Evolutionary conservation across 2,113 vertebrate species (phyloP).

Genomic region (Hipposideros armiger): DNA sequence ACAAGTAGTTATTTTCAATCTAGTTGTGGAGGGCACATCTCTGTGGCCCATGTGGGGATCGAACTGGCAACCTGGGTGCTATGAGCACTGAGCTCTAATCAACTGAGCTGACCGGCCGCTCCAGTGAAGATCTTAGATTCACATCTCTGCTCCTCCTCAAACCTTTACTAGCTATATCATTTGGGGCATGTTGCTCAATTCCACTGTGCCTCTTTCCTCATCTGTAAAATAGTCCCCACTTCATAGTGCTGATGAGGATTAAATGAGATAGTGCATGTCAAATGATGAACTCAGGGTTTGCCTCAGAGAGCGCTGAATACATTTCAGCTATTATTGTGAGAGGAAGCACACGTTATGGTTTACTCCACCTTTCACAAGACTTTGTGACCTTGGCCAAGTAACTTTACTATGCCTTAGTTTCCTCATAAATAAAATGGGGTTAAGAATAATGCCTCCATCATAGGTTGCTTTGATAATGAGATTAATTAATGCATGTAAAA

Average conservation of each 20-base stretch:
- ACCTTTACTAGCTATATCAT: neutral
- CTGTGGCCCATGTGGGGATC: too few relatives aligned
- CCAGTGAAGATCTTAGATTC: neutral
- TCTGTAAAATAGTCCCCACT: neutral
- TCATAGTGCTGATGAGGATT: neutral
- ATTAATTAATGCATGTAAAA: conserved; percentile 14
- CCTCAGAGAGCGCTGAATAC: neutral
- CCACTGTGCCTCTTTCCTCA: neutral
- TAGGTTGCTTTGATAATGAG: conserved; percentile 21
- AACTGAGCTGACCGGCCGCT: too few relatives aligned
- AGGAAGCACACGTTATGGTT: conserved; percentile 13
- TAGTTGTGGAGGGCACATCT: too few relatives aligned
- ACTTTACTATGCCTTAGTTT: conserved; percentile 34
- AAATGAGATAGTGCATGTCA: neutral
- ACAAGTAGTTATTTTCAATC: too few relatives aligned
- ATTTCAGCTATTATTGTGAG: neutral
- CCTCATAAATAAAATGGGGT: conserved; percentile 7
- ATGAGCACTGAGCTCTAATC: too few relatives aligned
- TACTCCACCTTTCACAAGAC: neutral
- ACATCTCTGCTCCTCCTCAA: neutral
- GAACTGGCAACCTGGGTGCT: too few relatives aligned
- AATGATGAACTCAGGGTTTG: neutral
- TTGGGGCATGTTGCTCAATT: neutral
- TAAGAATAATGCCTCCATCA: conserved; percentile 26
- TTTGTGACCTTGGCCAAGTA: neutral